These are phyloP conservation scores for Cyprinus carpio DNA, from an alignment of 2,113 vertebrate species.

Conservation along the genomic window DNA sequence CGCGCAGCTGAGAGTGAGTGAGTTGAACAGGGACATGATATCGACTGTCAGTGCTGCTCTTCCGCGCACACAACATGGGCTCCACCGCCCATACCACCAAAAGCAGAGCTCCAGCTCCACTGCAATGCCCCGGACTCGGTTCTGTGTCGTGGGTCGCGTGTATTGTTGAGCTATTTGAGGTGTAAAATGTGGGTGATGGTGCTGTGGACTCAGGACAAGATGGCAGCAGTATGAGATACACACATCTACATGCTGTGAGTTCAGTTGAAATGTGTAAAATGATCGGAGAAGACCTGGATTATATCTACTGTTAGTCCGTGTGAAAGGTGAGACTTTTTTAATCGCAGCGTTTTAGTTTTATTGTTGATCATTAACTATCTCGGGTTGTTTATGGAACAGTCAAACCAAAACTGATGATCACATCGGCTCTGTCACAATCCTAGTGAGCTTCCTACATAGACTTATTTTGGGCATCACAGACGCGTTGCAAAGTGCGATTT, in stretches of 20 bases:
- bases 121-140: slow-evolving; percentile 54
- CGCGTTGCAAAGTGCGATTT: neutral
- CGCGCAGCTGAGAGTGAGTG: slow-evolving; percentile 69
- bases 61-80: slow-evolving; percentile 71
- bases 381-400: neutral
- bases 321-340: slow-evolving; percentile 74
- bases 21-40: slow-evolving; percentile 60
- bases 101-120: slow-evolving; percentile 60
- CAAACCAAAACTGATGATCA: neutral
- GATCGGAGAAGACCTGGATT: slow-evolving; percentile 79
- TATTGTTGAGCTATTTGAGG: slow-evolving; percentile 72
- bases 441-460: neutral
- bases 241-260: slow-evolving; percentile 82
- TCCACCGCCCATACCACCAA: slow-evolving; percentile 61
- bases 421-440: neutral
- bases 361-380: slow-evolving; percentile 54
- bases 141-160: slow-evolving; percentile 58
- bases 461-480: neutral
- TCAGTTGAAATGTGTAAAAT: slow-evolving; percentile 77
- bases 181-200: slow-evolving; percentile 78
- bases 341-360: neutral
- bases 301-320: slow-evolving; percentile 74
- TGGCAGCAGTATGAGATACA: slow-evolving; percentile 80
- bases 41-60: slow-evolving; percentile 44
- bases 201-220: slow-evolving; percentile 84